Base-by-base conservation (phyloP, 23 tunicate species). In the Botrylloides violaceus region DNA sequence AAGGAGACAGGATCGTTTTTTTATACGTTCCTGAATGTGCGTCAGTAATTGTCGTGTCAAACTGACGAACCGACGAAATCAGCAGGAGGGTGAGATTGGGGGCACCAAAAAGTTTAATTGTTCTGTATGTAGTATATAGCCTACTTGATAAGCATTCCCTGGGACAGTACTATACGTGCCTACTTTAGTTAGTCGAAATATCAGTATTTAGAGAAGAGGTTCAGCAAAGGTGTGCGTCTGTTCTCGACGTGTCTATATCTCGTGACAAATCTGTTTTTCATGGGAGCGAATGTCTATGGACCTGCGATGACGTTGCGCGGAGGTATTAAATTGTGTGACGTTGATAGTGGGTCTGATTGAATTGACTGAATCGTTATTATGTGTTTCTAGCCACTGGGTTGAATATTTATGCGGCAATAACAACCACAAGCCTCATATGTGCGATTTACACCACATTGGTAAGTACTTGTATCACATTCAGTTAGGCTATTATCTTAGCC, bases 121-220 rank as follows among this genome's bases (percentile, higher is more conserved):
- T n/a, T n/a, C n/a, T n/a, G n/a, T n/a, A n/a, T n/a, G n/a, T n/a
- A n/a, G n/a, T n/a, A n/a, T n/a, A n/a, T n/a, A n/a, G n/a, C n/a
- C n/a, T n/a, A n/a, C n/a, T n/a, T n/a, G n/a, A n/a, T n/a, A n/a
- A n/a, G n/a, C n/a, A n/a, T n/a, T n/a, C n/a, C n/a, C n/a, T n/a
- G n/a, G n/a, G n/a, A n/a, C n/a, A n/a, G n/a, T n/a, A n/a, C n/a
- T n/a, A n/a, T n/a, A n/a, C n/a, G n/a, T n/a, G n/a, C 15, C 21
- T 20, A 20, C 15, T 15, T 1, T 20, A 20, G 18, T 24, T 60
- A 12, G 18, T 47, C 18, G 18, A 47, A 12, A 12, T 23, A 20
- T n/a, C 65, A 60, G 65, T 60, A 60, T 23, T 60, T 60, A 29
- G 65, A 60, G 37, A 64, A 64, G 30, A 29, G 70, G 30, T 64